Evolutionary conservation across 2,888 invertebrate genomes (phyloP), one percentile per base, ranked within the genome.

Genomic region (Abrostola tripartita): DNA sequence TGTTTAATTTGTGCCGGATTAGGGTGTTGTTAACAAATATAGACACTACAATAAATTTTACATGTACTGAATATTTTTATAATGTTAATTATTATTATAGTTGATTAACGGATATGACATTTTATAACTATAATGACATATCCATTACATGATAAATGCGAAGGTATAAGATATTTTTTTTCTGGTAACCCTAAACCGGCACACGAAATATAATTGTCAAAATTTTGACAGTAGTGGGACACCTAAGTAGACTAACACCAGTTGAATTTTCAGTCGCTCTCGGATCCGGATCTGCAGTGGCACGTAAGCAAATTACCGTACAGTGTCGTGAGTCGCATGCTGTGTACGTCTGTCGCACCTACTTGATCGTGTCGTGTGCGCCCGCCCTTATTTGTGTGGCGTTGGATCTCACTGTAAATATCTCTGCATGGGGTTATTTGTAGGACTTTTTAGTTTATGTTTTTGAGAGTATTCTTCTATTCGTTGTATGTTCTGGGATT

Each of bases 181-280:
- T n/a, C 14, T 9, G 5, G 12, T 9, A 35, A 41, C 52, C 61
- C 70, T 66, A 66, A 68, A 61, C 61, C 68, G 58, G 44, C 71
- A 68, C 76, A 76, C 14, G 47, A 42, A 37, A 37, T 41, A 55
- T 53, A 63, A 57, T 42, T 59, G 10, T 59, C 64, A 59, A 74
- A 80, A 64, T 72, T 65, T 50, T 54, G 38, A 42, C 50, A 50
- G 71, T 68, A 71, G 67, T 56, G 12, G 84, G 90, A 85, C 90
- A 88, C 89, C 83, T 58, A 69, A 81, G 90, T 92, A 91, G 91
- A 92, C 90, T 93, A 93, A 93, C 93, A 85, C 80, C 78, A 87
- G 89, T 93, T 91, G 88, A 88, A 87, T 91, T 94, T 94, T 91
- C 94, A 94, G 94, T 94, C 93, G 91, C 89, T 88, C 86, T 94